Conservation (phyloP, 2,797 vertebrate genomes). For the Orestias chungarensis region DNA sequence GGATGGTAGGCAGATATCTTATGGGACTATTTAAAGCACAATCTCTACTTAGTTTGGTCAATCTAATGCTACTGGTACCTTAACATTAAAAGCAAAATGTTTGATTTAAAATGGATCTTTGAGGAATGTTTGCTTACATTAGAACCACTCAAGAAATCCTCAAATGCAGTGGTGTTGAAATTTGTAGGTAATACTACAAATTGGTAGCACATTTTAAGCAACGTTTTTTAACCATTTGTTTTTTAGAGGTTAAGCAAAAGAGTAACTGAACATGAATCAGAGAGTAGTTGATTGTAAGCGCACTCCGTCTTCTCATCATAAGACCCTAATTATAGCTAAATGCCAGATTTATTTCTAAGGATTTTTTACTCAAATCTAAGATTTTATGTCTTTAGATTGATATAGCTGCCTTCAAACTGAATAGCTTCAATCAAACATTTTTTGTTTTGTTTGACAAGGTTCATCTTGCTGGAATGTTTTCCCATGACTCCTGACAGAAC, state of each 20-base stretch:
- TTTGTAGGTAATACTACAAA: neutral
- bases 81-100: neutral
- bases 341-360: neutral
- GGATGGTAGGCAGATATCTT: neutral
- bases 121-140: neutral
- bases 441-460: neutral
- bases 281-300: neutral
- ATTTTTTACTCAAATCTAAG: neutral
- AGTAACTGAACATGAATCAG: neutral
- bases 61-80: neutral
- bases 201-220: too few relatives aligned
- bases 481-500: neutral
- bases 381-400: neutral
- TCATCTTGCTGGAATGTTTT: neutral
- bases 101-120: neutral
- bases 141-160: neutral
- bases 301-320: neutral
- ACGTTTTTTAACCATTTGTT: neutral
- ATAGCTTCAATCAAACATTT: neutral
- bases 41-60: neutral
- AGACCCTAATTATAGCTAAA: neutral
- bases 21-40: neutral
- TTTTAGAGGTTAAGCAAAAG: neutral
- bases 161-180: neutral
- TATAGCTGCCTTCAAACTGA: neutral